Evolutionary conservation across 1,140 invertebrate species (phyloP).

Genomic region (Brachionus paranguensis): DNA sequence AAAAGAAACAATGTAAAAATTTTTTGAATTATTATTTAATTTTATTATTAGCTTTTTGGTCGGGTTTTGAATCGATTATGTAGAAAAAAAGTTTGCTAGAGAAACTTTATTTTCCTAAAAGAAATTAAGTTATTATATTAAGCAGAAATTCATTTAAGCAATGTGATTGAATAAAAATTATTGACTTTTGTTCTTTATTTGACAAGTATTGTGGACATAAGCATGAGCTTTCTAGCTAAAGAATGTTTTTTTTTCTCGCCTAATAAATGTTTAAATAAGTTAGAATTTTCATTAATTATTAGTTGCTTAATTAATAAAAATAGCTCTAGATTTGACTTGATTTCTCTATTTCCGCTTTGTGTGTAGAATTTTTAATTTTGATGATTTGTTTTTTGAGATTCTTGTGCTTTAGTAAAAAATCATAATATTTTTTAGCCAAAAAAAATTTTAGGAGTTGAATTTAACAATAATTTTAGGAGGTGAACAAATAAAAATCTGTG

Average conservation of each 20-base stretch:
- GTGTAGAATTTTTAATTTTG: no score
- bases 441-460: no score
- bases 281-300: neutral
- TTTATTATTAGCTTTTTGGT: slow-evolving; percentile 1
- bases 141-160: neutral
- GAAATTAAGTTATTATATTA: neutral
- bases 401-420: no score
- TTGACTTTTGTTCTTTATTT: neutral
- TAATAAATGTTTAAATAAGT: neutral
- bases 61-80: neutral
- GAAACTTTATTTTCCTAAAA: neutral
- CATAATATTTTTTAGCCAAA: no score
- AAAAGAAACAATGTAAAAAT: neutral
- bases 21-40: neutral
- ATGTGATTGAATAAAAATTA: neutral
- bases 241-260: neutral
- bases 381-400: no score
- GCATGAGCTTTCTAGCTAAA: neutral
- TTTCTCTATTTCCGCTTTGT: no score
- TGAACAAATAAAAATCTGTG: no score
- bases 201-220: neutral
- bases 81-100: neutral
- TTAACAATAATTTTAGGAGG: no score
- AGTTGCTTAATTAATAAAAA: neutral
- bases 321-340: neutral